Conservation (phyloP, 2,113 vertebrate genomes). For the Muscicapa adusta region DNA sequence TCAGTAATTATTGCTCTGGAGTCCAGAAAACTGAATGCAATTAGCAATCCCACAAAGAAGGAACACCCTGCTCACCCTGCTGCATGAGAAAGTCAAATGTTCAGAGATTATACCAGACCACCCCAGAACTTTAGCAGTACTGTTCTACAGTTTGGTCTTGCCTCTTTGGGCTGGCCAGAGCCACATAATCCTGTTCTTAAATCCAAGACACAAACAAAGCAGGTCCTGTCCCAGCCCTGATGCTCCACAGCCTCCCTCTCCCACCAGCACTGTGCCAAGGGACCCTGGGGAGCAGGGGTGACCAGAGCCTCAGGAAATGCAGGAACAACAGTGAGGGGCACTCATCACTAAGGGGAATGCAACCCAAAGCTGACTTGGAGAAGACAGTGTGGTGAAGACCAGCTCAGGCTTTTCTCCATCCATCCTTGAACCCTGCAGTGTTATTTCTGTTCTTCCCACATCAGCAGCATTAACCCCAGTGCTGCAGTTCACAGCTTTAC, state of each 20-base stretch:
- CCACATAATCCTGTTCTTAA: neutral
- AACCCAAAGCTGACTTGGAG: neutral
- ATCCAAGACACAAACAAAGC: neutral
- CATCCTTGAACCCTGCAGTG: neutral
- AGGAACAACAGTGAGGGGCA: rapidly evolving
- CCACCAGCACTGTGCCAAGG: rapidly evolving
- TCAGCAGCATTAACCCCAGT: neutral
- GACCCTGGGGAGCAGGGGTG: rapidly evolving
- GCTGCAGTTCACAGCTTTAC: neutral
- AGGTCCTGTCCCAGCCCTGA: neutral
- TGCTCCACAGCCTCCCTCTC: neutral
- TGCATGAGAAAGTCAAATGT: neutral
- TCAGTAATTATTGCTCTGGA: neutral
- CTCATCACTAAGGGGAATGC: rapidly evolving
- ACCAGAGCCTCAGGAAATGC: neutral
- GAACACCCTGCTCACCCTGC: neutral
- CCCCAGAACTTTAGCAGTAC: neutral
- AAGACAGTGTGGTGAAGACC: neutral
- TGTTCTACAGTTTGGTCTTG: neutral
- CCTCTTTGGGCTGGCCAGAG: neutral
- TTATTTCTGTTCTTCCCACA: neutral
- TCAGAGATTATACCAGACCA: neutral
- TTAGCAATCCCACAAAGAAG: neutral
- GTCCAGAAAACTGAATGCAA: neutral
- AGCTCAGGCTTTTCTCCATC: neutral